Conservation (phyloP, 2,113 vertebrate genomes). For the Syngnathus typhle region DNA sequence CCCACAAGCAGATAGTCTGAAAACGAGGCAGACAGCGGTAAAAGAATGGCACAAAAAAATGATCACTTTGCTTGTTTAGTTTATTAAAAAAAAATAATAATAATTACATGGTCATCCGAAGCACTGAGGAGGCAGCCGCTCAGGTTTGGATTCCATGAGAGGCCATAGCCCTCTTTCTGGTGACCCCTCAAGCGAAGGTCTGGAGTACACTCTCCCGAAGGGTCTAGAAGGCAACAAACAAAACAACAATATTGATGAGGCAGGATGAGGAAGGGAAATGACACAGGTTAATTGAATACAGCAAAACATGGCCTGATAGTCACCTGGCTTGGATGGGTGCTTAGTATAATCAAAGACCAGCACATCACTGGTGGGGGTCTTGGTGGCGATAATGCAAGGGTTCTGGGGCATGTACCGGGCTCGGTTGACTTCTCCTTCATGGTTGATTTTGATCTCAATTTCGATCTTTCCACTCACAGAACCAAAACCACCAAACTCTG, state of each 20-base stretch:
- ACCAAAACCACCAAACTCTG: slow-evolving; percentile 97
- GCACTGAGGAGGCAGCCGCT: slow-evolving; percentile 94
- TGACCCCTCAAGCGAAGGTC: slow-evolving; percentile 92
- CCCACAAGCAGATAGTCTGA: slow-evolving; percentile 97
- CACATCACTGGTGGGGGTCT: slow-evolving; percentile 95
- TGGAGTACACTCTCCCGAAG: slow-evolving; percentile 95
- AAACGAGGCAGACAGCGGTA: background rate
- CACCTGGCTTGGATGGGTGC: slow-evolving; percentile 96
- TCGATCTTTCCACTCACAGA: slow-evolving; percentile 98
- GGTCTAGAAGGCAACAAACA: slow-evolving; percentile 70
- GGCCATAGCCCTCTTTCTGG: slow-evolving; percentile 95
- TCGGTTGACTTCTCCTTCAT: slow-evolving; percentile 96
- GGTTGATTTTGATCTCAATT: slow-evolving; percentile 98
- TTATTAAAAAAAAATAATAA: background rate
- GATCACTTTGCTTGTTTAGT: background rate
- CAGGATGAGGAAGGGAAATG: background rate
- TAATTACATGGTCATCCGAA: slow-evolving; percentile 91
- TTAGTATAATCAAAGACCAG: slow-evolving; percentile 99
- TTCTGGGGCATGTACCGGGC: slow-evolving; percentile 99
- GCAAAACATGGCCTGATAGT: background rate
- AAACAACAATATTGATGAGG: background rate
- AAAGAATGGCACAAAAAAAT: background rate
- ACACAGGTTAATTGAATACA: background rate
- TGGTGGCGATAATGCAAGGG: slow-evolving; percentile 96
- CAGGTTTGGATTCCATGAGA: slow-evolving; percentile 97